A percentile compares a stretch with the other conserved stretches of the same genome.
phyloP scores from a whole-genome alignment of 2,888 invertebrate genomes.

The Synanthedon myopaeformis region DNA sequence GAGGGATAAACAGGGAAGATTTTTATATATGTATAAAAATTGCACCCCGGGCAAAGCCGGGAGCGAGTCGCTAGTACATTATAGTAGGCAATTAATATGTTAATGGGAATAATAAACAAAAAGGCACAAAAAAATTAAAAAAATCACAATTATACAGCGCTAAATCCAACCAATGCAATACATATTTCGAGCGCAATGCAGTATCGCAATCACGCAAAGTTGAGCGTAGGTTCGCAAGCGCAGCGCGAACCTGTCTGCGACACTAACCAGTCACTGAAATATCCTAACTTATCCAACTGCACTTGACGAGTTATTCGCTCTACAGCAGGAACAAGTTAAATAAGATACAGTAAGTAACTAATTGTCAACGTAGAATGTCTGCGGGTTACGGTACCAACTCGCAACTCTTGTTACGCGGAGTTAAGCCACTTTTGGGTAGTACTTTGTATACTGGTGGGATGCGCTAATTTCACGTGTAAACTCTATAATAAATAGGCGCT shows the following conservation, averaged over 20 bases:
- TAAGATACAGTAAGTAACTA: conserved; percentile 28
- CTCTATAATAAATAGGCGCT: too few species aligned
- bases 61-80: too few species aligned
- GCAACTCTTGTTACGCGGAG: neutral
- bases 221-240: conserved; percentile 2
- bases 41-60: too few species aligned
- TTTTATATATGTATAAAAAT: too few species aligned
- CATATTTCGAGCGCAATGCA: neutral
- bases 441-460: neutral
- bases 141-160: neutral
- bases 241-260: conserved; percentile 2
- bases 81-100: too few species aligned
- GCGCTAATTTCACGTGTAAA: neutral
- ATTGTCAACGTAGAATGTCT: conserved; percentile 7
- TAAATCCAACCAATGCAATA: too few species aligned
- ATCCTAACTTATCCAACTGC: conserved; percentile 28
- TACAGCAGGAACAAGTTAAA: conserved; percentile 26
- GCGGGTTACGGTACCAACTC: neutral
- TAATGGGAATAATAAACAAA: neutral
- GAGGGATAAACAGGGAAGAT: too few species aligned
- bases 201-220: conserved; percentile 1
- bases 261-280: conserved; percentile 29
- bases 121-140: conserved; percentile 4
- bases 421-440: neutral
- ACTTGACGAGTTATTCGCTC: conserved; percentile 22